These are phyloP conservation scores for Acanthoscelides obtectus DNA, from an alignment of 2,888 invertebrate species.

Conservation along the genomic window DNA sequence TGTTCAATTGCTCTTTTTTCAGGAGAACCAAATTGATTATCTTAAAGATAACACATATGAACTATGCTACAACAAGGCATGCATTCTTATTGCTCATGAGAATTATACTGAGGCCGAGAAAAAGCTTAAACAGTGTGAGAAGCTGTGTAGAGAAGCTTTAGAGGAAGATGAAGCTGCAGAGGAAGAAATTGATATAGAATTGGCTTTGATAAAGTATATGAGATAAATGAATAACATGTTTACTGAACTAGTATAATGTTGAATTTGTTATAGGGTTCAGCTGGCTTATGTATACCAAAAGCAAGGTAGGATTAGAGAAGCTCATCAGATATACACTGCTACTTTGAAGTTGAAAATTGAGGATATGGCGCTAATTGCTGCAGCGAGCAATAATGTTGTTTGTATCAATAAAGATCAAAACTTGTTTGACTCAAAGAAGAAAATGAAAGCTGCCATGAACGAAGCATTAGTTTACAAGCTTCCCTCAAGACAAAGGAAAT, in stretches of 20 bases:
- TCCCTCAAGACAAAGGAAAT: constrained; percentile 73
- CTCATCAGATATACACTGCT: constrained; percentile 74
- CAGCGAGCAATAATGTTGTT: constrained; percentile 91
- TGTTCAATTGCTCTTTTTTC: no score
- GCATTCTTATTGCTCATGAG: constrained; percentile 69
- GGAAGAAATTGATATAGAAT: constrained; percentile 91
- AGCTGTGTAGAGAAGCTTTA: constrained; percentile 75
- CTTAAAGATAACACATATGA: constrained; percentile 78
- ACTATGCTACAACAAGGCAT: constrained; percentile 86
- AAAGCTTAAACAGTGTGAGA: constrained; percentile 77
- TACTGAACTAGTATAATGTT: constrained; percentile 11
- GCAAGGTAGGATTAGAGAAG: constrained; percentile 81
- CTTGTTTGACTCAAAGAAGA: constrained; percentile 95
- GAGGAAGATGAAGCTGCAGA: constrained; percentile 92
- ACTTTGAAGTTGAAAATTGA: constrained; percentile 84
- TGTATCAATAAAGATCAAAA: constrained; percentile 92
- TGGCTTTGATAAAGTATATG: constrained; percentile 75
- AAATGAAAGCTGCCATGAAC: constrained; percentile 86
- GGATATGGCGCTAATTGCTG: constrained; percentile 84
- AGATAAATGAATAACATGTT: background rate
- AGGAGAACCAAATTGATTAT: constrained; percentile 33
- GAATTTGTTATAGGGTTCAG: constrained; percentile 67
- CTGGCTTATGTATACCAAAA: constrained; percentile 84
- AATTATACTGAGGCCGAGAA: constrained; percentile 73
- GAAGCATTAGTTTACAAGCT: constrained; percentile 83